phyloP scores from a whole-genome alignment of 2,113 vertebrate species.

The Heterocephalus glaber region DNA sequence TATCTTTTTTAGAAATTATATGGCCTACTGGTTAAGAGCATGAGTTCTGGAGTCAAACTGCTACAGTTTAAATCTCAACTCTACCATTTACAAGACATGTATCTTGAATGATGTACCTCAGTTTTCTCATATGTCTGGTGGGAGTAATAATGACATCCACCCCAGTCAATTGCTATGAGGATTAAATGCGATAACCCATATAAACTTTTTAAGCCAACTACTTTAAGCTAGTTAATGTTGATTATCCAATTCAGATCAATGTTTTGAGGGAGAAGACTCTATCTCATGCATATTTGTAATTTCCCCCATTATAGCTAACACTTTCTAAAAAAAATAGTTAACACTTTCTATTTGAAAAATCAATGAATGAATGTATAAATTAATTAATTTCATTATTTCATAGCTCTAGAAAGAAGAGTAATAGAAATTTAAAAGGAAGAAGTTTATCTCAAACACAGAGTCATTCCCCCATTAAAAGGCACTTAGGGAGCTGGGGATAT shows the following conservation, averaged over 20 bases:
- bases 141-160: neutral
- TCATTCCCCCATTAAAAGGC: neutral
- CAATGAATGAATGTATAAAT: neutral
- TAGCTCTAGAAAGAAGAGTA: constrained; percentile 34
- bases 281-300: neutral
- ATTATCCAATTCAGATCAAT: neutral
- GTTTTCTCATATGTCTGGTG: neutral
- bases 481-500: neutral
- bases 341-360: neutral
- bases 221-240: neutral
- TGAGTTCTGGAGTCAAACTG: neutral
- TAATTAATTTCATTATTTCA: neutral
- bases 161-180: neutral
- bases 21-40: neutral
- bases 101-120: neutral
- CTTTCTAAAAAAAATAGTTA: no score
- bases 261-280: neutral
- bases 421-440: neutral
- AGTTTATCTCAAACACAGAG: neutral
- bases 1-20: neutral
- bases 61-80: constrained; percentile 2
- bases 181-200: neutral
- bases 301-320: neutral
- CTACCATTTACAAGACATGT: neutral
- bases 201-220: neutral